These are phyloP conservation scores for Myotis davidii DNA, from an alignment of 2,113 vertebrate species.

Conservation along the genomic window DNA sequence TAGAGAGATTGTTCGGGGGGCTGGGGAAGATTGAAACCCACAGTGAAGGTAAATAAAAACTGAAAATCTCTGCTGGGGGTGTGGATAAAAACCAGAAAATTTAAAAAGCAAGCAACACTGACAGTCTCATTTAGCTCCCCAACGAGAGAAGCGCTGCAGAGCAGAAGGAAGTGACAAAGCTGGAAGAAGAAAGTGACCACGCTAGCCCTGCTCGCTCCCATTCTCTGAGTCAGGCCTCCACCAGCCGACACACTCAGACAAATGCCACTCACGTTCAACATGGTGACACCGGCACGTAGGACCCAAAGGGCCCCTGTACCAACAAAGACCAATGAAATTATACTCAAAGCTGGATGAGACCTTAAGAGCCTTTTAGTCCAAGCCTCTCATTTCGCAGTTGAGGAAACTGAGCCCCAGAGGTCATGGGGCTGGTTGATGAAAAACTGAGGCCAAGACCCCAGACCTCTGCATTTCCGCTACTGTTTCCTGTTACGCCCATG, in stretches of 20 bases:
- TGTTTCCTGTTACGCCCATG: not conserved
- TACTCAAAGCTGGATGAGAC: not conserved
- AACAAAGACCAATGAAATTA: not conserved
- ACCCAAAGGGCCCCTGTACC: not conserved
- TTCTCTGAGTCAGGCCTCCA: not conserved
- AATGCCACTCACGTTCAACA: conserved; percentile 40
- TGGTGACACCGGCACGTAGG: not conserved
- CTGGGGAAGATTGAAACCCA: conserved; percentile 60
- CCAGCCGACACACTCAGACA: not conserved
- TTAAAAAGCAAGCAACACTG: conserved; percentile 36
- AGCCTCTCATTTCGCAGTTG: conserved; percentile 16
- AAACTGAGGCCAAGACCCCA: not conserved
- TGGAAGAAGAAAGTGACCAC: conserved; percentile 20
- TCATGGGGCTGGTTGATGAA: not conserved
- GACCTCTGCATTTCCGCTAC: not conserved
- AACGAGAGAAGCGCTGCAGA: not conserved
- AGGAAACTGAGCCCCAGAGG: conserved; percentile 52
- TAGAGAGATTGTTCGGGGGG: conserved; percentile 69
- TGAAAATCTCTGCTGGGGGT: conserved; percentile 60
- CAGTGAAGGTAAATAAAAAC: conserved; percentile 72
- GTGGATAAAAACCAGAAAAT: conserved; percentile 58
- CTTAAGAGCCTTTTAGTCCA: not conserved
- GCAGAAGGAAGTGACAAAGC: too few relatives aligned
- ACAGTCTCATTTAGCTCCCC: conserved; percentile 57
- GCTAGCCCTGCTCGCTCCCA: not conserved